Base-by-base conservation (phyloP, 2,797 vertebrate genomes). In the Periparus ater region DNA sequence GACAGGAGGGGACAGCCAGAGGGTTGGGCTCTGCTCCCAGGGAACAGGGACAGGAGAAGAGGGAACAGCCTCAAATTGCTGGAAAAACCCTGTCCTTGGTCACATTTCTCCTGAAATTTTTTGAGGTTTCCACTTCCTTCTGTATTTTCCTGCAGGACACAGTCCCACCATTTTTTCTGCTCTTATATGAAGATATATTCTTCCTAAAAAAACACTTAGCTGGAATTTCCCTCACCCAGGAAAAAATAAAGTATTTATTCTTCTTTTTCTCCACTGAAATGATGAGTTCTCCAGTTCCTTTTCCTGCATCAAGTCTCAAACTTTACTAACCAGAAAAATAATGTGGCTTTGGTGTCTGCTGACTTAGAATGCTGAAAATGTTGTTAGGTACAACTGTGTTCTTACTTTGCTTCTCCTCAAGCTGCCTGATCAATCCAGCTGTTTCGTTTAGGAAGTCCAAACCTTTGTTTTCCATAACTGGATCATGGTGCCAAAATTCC, bases 281-380 rank as follows among this genome's bases (percentile, higher is more conserved):
- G 10, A 62, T 44, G 27, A 27, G 3, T 36, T 68, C 27, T n/a
- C 2, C 51, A 4, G 7, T 34, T 27, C 32, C 25, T 54, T 27
- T 60, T 45, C 17, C 19, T 15, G 8, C 16, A 22, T 16, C 21
- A 4, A 2, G 38, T 62, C 51, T 62, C 72, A 50, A 6, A 45
- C 6, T 50, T 45, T 20, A 25, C 15, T 32, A 10, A 30, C 7
- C 23, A 61, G 20, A 4, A 62, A 60, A n/a, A 62, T 13, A 34
- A 44, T 3, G 6, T 15, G 26, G 4, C n/a, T 67, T 60, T 5
- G 19, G 32, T 63, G 47, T 58, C 27, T 53, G 51, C 62, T 85
- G 57, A 9, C 19, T 55, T 54, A 1, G 0, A n/a, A 26, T 13
- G 7, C 8, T 72, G 42, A 4, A 45, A 53, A 7, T 10, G 7